Percentiles rank a stretch among this genome's conserved stretches.
Evolutionary conservation across 1,140 invertebrate genomes (phyloP).

Genomic region (Zaprionus ghesquierei): DNA sequence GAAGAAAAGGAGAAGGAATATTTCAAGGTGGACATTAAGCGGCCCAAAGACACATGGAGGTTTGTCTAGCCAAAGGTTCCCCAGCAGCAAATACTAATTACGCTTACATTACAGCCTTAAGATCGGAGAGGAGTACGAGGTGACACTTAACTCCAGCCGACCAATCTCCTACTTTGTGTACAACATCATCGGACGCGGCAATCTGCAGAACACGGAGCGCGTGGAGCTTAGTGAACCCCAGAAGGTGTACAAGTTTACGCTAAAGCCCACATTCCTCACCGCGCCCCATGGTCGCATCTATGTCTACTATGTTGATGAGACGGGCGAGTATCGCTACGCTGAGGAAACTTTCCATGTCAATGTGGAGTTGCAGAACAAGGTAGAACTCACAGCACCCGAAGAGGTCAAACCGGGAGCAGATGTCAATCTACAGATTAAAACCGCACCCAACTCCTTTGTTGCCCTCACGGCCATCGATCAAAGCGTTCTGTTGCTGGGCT

Average conservation of each 20-base stretch:
- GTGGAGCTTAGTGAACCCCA: conserved; percentile 82
- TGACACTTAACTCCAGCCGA: conserved; percentile 92
- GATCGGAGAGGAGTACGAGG: conserved; percentile 89
- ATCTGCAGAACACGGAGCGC: conserved; percentile 89
- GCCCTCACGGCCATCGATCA: conserved; percentile 93
- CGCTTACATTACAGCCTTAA: conserved; percentile 82
- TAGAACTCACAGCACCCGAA: conserved; percentile 59
- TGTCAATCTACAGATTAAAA: conserved; percentile 88
- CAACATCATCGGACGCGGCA: conserved; percentile 93
- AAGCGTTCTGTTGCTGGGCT: conserved; percentile 88
- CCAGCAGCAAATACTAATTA: neutral
- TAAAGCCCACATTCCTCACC: conserved; percentile 89
- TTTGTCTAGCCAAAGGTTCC: conserved; percentile 1
- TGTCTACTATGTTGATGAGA: conserved; percentile 88
- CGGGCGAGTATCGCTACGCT: conserved; percentile 91
- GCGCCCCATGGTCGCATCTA: conserved; percentile 91
- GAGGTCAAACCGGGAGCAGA: conserved; percentile 88
- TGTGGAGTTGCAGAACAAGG: conserved; percentile 89
- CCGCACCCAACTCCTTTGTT: conserved; percentile 92
- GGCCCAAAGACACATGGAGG: conserved; percentile 55
- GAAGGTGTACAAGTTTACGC: conserved; percentile 81
- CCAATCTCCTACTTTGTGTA: conserved; percentile 90
- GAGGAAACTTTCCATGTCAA: conserved; percentile 90
- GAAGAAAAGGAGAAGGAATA: conserved; percentile 65
- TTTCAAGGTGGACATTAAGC: conserved; percentile 47